These are phyloP conservation scores for Plecturocebus donacophilus DNA, from an alignment of 2,113 vertebrate species.

Conservation along the genomic window DNA sequence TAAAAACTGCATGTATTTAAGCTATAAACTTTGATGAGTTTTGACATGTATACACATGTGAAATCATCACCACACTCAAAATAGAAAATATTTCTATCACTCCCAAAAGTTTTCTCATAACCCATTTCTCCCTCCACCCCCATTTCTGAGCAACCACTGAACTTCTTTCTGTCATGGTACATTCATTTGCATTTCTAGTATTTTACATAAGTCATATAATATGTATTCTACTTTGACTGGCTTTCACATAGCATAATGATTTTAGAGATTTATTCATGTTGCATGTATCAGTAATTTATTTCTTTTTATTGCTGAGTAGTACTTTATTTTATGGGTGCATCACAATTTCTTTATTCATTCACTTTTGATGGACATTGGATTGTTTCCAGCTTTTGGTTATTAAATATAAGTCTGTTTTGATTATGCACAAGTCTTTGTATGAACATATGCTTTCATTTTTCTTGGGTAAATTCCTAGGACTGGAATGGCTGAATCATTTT, in stretches of 20 bases:
- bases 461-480: not conserved
- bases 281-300: not conserved
- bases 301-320: not conserved
- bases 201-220: not conserved
- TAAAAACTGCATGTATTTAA: not conserved
- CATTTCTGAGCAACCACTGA: not conserved
- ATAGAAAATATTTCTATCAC: not conserved
- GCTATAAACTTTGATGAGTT: not conserved
- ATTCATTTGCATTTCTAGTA: not conserved
- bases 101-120: not conserved
- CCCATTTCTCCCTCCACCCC: not conserved
- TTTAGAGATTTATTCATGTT: not conserved
- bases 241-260: not conserved
- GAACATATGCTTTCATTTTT: not conserved
- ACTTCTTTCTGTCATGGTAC: not conserved
- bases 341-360: not conserved
- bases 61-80: not conserved
- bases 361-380: not conserved
- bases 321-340: not conserved
- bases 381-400: not conserved
- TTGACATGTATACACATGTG: not conserved
- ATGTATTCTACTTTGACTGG: not conserved
- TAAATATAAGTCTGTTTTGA: not conserved
- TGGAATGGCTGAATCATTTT: not conserved
- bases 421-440: not conserved